Evolutionary conservation across 2,113 vertebrate species (phyloP).

Genomic region (Trachemys scripta): DNA sequence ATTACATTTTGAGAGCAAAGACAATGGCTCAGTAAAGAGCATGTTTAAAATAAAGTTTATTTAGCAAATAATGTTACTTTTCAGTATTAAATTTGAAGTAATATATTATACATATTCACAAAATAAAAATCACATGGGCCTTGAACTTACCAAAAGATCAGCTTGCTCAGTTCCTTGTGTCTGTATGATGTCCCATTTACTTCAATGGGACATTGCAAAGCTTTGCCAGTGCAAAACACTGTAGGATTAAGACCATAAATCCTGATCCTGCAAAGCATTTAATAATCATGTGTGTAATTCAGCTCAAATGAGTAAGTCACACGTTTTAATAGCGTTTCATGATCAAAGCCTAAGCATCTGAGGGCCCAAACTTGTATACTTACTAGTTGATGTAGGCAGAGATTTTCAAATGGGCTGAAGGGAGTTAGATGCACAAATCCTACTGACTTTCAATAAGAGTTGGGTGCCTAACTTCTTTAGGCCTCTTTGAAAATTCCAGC

Average conservation of each 20-base stretch:
- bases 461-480: not conserved
- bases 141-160: not conserved
- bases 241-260: not conserved
- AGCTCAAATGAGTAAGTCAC: not conserved
- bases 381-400: fast-evolving
- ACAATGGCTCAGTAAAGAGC: not conserved
- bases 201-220: not conserved
- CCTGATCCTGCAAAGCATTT: not conserved
- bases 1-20: not conserved
- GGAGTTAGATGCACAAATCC: not conserved
- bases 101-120: not conserved
- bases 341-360: fast-evolving
- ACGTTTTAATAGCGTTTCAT: not conserved
- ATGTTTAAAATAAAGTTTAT: not conserved
- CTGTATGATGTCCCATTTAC: not conserved
- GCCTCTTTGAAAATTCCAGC: not conserved
- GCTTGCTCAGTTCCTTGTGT: fast-evolving
- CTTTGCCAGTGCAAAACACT: fast-evolving
- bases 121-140: not conserved
- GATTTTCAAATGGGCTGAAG: not conserved
- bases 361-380: not conserved
- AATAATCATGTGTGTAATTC: not conserved
- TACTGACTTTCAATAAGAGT: not conserved
- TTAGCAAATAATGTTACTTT: not conserved
- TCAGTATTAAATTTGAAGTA: not conserved